Conservation (phyloP, 1,140 invertebrate genomes). For the Pogonomyrmex barbatus region DNA sequence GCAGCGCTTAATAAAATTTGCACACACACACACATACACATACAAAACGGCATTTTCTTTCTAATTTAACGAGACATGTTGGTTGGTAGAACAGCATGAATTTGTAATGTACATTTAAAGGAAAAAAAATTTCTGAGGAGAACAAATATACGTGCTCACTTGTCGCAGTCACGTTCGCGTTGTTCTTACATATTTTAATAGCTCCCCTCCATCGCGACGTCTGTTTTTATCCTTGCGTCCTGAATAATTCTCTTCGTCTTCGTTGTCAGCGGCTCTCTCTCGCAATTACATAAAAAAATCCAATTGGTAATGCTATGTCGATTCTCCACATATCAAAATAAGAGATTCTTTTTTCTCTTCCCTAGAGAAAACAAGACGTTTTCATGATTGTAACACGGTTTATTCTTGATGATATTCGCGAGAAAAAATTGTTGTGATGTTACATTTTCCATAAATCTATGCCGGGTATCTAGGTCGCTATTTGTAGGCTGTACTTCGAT, state of each 20-base stretch:
- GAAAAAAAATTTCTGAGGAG: background rate
- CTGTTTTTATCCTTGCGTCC: background rate
- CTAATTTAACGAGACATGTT: background rate
- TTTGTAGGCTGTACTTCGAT: background rate
- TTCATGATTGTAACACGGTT: conserved; percentile 6
- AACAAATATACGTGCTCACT: background rate
- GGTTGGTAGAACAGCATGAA: background rate
- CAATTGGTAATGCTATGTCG: background rate
- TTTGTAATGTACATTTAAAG: background rate
- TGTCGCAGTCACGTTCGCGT: conserved; percentile 18
- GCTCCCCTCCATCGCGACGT: conserved; percentile 4
- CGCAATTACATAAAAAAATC: conserved; percentile 31
- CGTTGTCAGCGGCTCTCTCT: background rate
- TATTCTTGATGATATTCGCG: conserved; percentile 14
- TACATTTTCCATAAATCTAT: conserved; percentile 34
- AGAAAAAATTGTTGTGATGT: background rate
- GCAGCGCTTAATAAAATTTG: background rate
- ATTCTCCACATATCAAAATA: background rate
- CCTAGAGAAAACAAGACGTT: background rate
- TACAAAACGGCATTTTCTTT: background rate
- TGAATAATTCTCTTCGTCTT: conserved; percentile 47
- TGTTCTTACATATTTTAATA: conserved; percentile 56
- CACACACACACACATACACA: too few relatives aligned
- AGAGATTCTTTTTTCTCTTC: background rate
- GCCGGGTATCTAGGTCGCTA: conserved; percentile 8